Percentiles rank a stretch among this genome's conserved stretches.
These are phyloP conservation scores for Ramazzottius varieornatus DNA, from an alignment of 2,888 invertebrate species.

Conservation along the genomic window DNA sequence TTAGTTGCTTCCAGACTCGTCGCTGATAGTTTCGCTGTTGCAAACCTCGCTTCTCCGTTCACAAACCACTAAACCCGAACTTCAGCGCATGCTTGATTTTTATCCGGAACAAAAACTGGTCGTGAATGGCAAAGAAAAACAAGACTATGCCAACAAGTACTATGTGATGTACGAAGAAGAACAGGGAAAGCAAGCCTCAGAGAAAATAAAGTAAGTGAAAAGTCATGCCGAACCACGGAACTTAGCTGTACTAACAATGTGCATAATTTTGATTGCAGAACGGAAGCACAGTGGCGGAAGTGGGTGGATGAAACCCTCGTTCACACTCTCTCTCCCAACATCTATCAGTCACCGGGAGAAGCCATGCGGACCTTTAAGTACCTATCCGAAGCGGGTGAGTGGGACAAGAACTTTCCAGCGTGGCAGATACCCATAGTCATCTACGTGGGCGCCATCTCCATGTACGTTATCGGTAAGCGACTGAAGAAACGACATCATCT, in stretches of 20 bases:
- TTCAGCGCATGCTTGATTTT: background rate
- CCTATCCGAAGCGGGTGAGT: slow-evolving; percentile 74
- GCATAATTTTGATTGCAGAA: slow-evolving; percentile 41
- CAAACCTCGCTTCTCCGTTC: slow-evolving; percentile 38
- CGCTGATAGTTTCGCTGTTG: slow-evolving; percentile 66
- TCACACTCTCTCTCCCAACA: slow-evolving; percentile 80
- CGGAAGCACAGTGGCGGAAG: slow-evolving; percentile 74
- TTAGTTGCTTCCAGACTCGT: slow-evolving; percentile 48
- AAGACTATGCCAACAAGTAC: slow-evolving; percentile 60
- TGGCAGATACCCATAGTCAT: slow-evolving; percentile 66
- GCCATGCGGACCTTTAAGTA: slow-evolving; percentile 69
- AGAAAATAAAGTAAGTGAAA: slow-evolving; percentile 20
- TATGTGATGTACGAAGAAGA: slow-evolving; percentile 50
- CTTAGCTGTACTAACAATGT: too few species aligned
- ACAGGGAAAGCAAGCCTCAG: slow-evolving; percentile 24
- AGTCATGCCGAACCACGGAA: too few species aligned
- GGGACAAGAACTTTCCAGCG: slow-evolving; percentile 58
- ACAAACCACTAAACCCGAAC: slow-evolving; percentile 9
- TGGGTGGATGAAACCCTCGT: slow-evolving; percentile 80
- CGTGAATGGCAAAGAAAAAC: slow-evolving; percentile 32
- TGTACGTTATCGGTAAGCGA: slow-evolving; percentile 70
- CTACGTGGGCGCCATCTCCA: slow-evolving; percentile 68
- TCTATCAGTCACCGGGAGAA: slow-evolving; percentile 59
- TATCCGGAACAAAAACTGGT: background rate
- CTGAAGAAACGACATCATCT: slow-evolving; percentile 61